These are phyloP conservation scores for Heliconius sara DNA, from an alignment of 2,888 invertebrate species.

Conservation along the genomic window DNA sequence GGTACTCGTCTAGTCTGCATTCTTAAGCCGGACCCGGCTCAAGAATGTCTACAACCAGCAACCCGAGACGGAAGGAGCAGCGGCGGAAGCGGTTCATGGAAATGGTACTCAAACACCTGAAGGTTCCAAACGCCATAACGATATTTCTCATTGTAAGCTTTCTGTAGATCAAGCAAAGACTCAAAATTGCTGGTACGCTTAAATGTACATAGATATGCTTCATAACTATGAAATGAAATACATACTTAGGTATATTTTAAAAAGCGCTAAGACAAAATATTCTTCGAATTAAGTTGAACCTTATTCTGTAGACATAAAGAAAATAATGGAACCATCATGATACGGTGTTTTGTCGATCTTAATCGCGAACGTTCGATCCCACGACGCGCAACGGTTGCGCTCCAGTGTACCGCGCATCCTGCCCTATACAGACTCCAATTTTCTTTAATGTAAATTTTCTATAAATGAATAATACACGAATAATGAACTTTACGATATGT, in stretches of 20 bases:
- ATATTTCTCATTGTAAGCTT: conserved; percentile 49
- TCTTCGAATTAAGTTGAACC: conserved; percentile 42
- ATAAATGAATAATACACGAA: neutral
- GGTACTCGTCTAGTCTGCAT: conserved; percentile 73
- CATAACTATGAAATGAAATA: conserved; percentile 58
- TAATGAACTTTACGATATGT: too few species aligned
- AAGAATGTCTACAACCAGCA: conserved; percentile 78
- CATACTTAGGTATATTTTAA: conserved; percentile 49
- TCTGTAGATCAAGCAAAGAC: conserved; percentile 47
- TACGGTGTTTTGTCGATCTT: conserved; percentile 47
- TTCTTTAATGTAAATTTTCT: conserved; percentile 63
- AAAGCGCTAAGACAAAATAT: conserved; percentile 49
- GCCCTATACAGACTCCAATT: conserved; percentile 70
- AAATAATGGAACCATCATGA: conserved; percentile 45
- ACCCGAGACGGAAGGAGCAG: conserved; percentile 82
- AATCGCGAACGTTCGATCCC: conserved; percentile 66
- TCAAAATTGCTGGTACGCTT: conserved; percentile 41
- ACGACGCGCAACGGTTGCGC: conserved; percentile 80
- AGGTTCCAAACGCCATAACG: conserved; percentile 51
- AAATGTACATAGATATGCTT: conserved; percentile 52
- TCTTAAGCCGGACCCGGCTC: conserved; percentile 73
- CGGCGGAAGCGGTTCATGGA: conserved; percentile 83
- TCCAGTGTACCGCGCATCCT: conserved; percentile 82
- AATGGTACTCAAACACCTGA: conserved; percentile 55
- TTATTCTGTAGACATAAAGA: conserved; percentile 43